Evolutionary conservation across 64 coral and sea anemone genomes (phyloP), one percentile per base, ranked within the genome.

Genomic region (Dendronephthya gigantea): DNA sequence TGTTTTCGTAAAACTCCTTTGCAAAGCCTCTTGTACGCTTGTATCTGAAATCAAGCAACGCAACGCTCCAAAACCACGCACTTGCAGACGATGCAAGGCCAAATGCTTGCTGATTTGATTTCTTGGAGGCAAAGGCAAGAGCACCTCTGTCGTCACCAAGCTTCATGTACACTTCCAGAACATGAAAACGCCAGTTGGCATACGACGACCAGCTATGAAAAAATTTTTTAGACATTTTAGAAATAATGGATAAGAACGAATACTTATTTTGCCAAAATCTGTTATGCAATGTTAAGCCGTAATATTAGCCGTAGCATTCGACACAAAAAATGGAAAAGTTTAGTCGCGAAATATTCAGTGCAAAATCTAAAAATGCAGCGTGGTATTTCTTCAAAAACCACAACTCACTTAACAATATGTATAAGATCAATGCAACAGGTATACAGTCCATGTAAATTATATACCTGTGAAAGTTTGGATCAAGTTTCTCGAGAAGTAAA

Each of bases 131-230:
- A 91, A 94, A 94, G 19, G 68, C 43, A 8, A 88, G 35, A 16
- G 92, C 92, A 76, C 89, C 92, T 50, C 86, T 89, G 45, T 94
- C 92, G 83, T 94, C 90, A 39, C 86, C 89, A 28, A 94, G 72
- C 41, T 94, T 94, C 89, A 94, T 88, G 75, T 90, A 94, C 23
- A 94, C 92, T 83, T 94, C 92, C 31, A 94, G 76, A 13, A 91
- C 92, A 86, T 94, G 92, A 85, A 86, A 94, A 35, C 92, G 68
- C 92, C 92, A 94, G 92, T 94, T 94, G 31, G 92, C 92, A 91
- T 82, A 94, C 27, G 92, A 94, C 83, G 89, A 94, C 92, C 92
- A 94, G 90, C 92, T 94, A 48, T 4, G 72, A 84, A 75, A 32
- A 59, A 36, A 86, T 35, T 27, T 36, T 40, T 39, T 39, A 85